Conservation (phyloP, 1,140 invertebrate species). For the Capitella teleta region DNA sequence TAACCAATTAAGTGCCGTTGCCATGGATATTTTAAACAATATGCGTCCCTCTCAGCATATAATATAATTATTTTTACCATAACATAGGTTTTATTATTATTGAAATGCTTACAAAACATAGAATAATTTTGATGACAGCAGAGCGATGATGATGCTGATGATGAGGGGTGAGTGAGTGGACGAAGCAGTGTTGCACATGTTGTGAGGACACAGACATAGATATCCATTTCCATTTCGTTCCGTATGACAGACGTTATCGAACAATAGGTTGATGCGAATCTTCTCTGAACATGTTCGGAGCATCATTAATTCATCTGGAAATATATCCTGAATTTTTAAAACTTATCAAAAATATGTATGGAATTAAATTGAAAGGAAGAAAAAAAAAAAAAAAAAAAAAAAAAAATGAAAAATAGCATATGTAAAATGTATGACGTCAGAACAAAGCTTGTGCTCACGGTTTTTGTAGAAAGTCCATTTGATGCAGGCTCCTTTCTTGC, state of each 20-base stretch:
- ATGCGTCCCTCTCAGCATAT: no score
- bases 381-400: background rate
- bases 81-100: no score
- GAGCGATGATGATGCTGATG: no score
- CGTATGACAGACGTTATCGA: background rate
- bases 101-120: no score
- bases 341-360: background rate
- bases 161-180: no score
- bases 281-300: background rate
- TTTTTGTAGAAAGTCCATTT: slow-evolving; percentile 5
- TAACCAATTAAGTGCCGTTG: no score
- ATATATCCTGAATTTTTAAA: background rate
- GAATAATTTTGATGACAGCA: no score
- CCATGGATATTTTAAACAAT: no score
- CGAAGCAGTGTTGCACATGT: slow-evolving; percentile 3
- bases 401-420: no score
- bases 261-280: slow-evolving; percentile 1
- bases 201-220: background rate
- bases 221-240: slow-evolving; percentile 1
- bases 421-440: no score
- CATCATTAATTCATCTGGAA: slow-evolving; percentile 4
- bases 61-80: no score
- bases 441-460: background rate
- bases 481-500: slow-evolving; percentile 3
- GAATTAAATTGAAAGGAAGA: background rate